These are phyloP conservation scores for Ylistrum balloti DNA, from an alignment of 1,140 invertebrate species.

Conservation along the genomic window DNA sequence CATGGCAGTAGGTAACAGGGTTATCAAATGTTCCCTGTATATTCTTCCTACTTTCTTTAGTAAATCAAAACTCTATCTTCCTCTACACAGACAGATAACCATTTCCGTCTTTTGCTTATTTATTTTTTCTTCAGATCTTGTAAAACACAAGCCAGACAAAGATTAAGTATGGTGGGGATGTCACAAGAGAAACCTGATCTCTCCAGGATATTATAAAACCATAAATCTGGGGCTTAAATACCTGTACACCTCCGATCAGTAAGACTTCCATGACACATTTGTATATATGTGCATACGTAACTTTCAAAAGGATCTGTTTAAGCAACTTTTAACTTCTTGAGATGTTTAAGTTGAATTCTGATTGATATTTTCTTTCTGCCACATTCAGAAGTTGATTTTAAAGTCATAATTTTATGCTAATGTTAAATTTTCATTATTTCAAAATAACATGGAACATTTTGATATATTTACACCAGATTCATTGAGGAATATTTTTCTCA, in stretches of 20 bases:
- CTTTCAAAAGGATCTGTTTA: background rate
- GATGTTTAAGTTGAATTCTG: background rate
- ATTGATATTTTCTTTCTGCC: background rate
- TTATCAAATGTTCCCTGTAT: background rate
- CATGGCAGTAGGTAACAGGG: background rate
- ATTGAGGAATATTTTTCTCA: too few species aligned
- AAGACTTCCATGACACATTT: background rate
- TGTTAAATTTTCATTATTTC: too few species aligned
- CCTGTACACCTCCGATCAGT: background rate
- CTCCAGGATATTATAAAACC: background rate
- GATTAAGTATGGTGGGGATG: background rate
- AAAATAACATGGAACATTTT: too few species aligned
- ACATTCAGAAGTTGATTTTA: too few species aligned
- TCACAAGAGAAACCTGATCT: background rate
- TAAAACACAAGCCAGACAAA: background rate
- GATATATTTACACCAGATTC: too few species aligned
- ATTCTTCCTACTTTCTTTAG: background rate
- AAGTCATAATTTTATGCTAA: too few species aligned
- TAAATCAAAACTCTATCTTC: slow-evolving; percentile 10
- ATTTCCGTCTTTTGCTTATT: background rate
- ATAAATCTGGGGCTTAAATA: background rate
- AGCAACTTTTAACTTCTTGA: background rate
- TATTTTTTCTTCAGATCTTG: slow-evolving; percentile 4
- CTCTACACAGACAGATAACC: background rate
- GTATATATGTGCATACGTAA: background rate